Conservation (phyloP, 2,113 vertebrate genomes). For the Crotalus viridis region DNA sequence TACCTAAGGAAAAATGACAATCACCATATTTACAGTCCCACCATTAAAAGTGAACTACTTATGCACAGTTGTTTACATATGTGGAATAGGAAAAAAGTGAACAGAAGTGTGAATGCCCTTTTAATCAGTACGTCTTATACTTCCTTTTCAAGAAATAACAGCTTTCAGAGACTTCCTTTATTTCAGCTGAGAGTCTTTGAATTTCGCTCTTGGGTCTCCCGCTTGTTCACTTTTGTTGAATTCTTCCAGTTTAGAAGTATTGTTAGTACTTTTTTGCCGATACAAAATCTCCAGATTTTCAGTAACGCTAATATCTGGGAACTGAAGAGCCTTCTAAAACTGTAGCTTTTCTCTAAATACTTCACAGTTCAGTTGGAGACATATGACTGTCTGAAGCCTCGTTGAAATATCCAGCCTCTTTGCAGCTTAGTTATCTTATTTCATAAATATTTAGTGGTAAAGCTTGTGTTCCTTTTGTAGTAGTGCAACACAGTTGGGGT, state of each 20-base stretch:
- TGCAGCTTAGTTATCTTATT: neutral
- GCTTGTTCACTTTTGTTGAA: neutral
- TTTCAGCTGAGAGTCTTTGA: neutral
- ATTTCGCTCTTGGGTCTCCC: neutral
- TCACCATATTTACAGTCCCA: too few species aligned
- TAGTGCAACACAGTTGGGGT: neutral
- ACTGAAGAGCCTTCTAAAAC: neutral
- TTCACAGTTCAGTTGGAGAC: neutral
- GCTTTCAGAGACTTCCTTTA: neutral
- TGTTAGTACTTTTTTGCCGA: neutral
- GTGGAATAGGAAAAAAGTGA: neutral
- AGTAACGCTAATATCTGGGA: neutral
- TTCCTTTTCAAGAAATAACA: neutral
- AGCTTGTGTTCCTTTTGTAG: neutral
- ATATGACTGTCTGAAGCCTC: neutral
- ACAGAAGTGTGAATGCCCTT: neutral
- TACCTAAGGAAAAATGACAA: neutral
- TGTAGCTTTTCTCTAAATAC: neutral
- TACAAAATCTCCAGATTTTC: neutral
- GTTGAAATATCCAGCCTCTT: neutral
- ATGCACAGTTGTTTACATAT: neutral
- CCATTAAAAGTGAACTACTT: neutral
- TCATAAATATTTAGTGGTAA: neutral
- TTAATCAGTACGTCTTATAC: neutral
- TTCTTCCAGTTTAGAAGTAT: neutral